These are phyloP conservation scores for Bombycilla garrulus DNA, from an alignment of 2,113 vertebrate genomes.

Conservation along the genomic window DNA sequence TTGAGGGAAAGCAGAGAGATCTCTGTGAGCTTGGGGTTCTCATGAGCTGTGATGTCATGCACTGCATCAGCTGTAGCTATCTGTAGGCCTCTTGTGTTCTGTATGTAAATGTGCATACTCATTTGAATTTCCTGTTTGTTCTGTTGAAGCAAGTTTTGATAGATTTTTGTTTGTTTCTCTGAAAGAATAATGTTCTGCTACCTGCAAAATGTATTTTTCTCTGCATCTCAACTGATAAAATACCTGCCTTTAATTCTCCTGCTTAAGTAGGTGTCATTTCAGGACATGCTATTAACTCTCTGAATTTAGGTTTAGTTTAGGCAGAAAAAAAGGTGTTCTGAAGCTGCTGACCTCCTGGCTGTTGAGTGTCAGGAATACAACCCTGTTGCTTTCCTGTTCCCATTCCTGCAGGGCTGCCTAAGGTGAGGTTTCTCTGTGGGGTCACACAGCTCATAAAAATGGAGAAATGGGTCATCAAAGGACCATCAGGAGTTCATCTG, in stretches of 20 bases:
- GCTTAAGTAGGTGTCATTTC: neutral
- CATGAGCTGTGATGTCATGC: neutral
- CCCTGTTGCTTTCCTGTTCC: neutral
- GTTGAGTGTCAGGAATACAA: neutral
- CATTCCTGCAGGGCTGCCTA: conserved; percentile 77
- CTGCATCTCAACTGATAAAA: neutral
- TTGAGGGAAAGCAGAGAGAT: neutral
- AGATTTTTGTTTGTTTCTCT: neutral
- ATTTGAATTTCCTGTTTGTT: neutral
- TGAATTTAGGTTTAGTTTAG: neutral
- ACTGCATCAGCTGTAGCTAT: neutral
- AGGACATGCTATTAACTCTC: neutral
- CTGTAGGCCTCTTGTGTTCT: neutral
- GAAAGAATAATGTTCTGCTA: neutral
- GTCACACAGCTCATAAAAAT: conserved; percentile 81
- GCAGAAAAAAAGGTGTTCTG: neutral
- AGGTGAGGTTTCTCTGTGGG: conserved; percentile 89
- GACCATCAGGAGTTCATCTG: conserved; percentile 78
- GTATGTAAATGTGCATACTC: neutral
- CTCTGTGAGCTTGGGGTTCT: neutral
- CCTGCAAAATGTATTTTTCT: neutral
- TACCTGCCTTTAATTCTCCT: neutral
- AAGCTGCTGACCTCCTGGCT: neutral
- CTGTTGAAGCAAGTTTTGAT: neutral
- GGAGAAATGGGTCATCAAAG: conserved; percentile 89